Conservation (phyloP, 2,888 invertebrate species). For the Acleris laterana region DNA sequence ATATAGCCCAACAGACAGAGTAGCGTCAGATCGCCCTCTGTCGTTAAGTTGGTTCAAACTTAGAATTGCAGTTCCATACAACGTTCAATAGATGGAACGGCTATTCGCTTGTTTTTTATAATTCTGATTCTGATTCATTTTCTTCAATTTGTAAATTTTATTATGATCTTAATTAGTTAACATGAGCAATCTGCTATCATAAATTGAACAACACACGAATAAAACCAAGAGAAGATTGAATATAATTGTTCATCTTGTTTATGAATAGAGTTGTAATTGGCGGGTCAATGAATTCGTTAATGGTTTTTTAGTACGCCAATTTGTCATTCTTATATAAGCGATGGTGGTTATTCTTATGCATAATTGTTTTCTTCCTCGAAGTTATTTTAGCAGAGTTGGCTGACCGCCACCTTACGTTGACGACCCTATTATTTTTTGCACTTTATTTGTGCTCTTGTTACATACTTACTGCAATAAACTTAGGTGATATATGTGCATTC, state of each 20-base stretch:
- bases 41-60: not conserved
- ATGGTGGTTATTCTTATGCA: slow-evolving; percentile 5
- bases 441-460: slow-evolving; percentile 16
- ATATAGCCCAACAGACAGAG: not conserved
- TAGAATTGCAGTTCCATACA: not conserved
- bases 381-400: slow-evolving; percentile 50
- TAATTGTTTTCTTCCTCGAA: slow-evolving; percentile 35
- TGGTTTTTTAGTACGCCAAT: slow-evolving; percentile 2
- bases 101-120: not conserved
- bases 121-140: not conserved
- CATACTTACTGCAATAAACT: slow-evolving; percentile 2
- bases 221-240: not conserved
- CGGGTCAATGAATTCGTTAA: slow-evolving; percentile 2
- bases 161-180: too few species aligned
- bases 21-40: not conserved
- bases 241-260: not conserved
- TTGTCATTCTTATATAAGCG: slow-evolving; percentile 14
- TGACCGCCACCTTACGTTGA: slow-evolving; percentile 41
- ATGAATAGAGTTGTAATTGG: not conserved
- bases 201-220: not conserved
- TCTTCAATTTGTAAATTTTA: too few species aligned
- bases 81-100: slow-evolving; percentile 18
- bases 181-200: too few species aligned
- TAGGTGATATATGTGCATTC: not conserved
- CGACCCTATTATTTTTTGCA: slow-evolving; percentile 18